These are phyloP conservation scores for Caenorhabditis zanzibari DNA, from an alignment of 2,888 invertebrate genomes.

Conservation along the genomic window DNA sequence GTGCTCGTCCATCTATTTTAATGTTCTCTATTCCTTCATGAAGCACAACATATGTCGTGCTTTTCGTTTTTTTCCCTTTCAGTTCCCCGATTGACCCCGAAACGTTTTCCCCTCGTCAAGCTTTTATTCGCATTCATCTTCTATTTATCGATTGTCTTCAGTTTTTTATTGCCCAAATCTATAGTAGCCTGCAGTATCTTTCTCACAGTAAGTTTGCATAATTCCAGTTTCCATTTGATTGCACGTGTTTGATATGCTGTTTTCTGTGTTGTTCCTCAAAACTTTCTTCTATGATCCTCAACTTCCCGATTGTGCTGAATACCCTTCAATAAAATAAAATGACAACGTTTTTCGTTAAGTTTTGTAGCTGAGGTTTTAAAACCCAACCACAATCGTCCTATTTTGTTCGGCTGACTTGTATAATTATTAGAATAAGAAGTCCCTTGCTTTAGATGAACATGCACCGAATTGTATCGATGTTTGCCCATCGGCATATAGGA, in stretches of 20 bases:
- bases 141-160: slow-evolving; percentile 21
- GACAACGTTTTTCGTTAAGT: too few species aligned
- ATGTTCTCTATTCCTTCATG: background rate
- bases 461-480: slow-evolving; percentile 17
- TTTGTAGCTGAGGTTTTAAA: too few species aligned
- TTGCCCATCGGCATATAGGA: background rate
- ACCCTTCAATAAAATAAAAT: background rate
- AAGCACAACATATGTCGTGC: slow-evolving; percentile 22
- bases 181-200: too few species aligned
- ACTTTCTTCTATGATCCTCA: slow-evolving; percentile 6
- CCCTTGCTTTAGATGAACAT: slow-evolving; percentile 15
- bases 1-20: slow-evolving; percentile 1
- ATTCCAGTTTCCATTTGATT: background rate
- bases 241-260: background rate
- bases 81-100: slow-evolving; percentile 23
- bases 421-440: background rate
- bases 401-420: too few species aligned
- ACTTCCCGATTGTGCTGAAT: background rate
- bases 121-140: slow-evolving; percentile 8
- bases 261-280: background rate
- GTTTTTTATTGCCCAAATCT: too few species aligned
- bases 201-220: background rate
- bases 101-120: slow-evolving; percentile 15
- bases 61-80: slow-evolving; percentile 11
- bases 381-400: too few species aligned